These are phyloP conservation scores for Falco berigora DNA, from an alignment of 2,797 vertebrate genomes.

Conservation along the genomic window DNA sequence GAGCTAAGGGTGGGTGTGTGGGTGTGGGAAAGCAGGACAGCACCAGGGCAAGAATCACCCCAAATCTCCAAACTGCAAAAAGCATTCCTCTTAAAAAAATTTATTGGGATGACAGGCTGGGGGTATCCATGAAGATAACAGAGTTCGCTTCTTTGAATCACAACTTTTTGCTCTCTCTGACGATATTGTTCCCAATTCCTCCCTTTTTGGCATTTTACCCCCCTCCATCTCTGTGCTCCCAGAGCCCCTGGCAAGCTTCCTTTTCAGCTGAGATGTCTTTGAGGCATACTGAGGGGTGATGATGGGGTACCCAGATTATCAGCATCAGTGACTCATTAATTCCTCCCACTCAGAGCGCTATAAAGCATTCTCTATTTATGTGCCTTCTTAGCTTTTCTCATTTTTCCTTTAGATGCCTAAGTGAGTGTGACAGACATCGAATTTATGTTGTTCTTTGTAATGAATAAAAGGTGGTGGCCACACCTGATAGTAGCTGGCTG, in stretches of 20 bases:
- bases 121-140: neutral
- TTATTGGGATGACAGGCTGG: neutral
- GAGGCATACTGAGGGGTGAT: neutral
- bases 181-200: neutral
- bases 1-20: neutral
- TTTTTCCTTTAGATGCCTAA: neutral
- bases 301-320: neutral
- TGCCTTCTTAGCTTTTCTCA: neutral
- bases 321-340: neutral
- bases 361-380: neutral
- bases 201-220: neutral
- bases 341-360: neutral
- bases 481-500: neutral
- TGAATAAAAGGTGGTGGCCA: neutral
- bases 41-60: neutral
- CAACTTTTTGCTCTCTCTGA: neutral
- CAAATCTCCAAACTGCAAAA: neutral
- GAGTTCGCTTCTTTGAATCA: neutral
- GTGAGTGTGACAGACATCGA: constrained; percentile 14
- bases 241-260: neutral
- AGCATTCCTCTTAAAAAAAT: neutral
- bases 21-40: neutral
- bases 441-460: neutral
- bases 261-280: neutral
- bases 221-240: neutral